Conservation (phyloP, 2,888 invertebrate genomes). For the Tanypteryx hageni region DNA sequence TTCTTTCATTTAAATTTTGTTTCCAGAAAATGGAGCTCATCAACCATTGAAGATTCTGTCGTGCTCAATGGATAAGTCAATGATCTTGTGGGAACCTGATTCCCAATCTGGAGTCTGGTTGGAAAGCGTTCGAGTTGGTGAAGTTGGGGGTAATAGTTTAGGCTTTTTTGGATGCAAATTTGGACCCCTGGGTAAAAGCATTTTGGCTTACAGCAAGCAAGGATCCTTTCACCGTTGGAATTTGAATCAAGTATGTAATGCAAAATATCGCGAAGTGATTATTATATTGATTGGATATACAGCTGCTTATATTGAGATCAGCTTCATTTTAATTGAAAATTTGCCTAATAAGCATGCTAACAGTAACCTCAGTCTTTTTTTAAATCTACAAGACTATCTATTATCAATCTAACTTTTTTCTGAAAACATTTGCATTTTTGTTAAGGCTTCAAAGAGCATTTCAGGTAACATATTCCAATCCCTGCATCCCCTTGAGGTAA, state of each 20-base stretch:
- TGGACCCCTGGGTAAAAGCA: slow-evolving; percentile 81
- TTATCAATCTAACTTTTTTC: too few species aligned
- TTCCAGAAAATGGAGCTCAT: slow-evolving; percentile 68
- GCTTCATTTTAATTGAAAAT: too few species aligned
- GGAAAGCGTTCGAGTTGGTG: slow-evolving; percentile 90
- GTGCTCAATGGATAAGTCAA: slow-evolving; percentile 93
- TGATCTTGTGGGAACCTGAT: slow-evolving; percentile 91
- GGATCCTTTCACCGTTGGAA: slow-evolving; percentile 95
- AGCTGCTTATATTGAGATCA: too few species aligned
- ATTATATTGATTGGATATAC: not conserved
- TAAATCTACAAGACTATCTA: too few species aligned
- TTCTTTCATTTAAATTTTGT: slow-evolving; percentile 63
- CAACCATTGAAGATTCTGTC: slow-evolving; percentile 83
- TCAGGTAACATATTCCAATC: too few species aligned
- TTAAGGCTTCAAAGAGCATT: too few species aligned
- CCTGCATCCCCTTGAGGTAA: too few species aligned
- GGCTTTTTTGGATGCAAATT: slow-evolving; percentile 95
- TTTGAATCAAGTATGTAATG: slow-evolving; percentile 74
- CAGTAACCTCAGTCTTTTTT: too few species aligned
- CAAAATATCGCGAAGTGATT: slow-evolving; percentile 36
- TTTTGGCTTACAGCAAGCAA: slow-evolving; percentile 93
- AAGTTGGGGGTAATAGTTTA: slow-evolving; percentile 94
- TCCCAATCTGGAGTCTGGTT: slow-evolving; percentile 85
- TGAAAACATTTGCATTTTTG: too few species aligned
- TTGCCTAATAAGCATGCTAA: too few species aligned